phyloP scores from a whole-genome alignment of 2,113 vertebrate genomes.

The Illadopsis cleaveri region DNA sequence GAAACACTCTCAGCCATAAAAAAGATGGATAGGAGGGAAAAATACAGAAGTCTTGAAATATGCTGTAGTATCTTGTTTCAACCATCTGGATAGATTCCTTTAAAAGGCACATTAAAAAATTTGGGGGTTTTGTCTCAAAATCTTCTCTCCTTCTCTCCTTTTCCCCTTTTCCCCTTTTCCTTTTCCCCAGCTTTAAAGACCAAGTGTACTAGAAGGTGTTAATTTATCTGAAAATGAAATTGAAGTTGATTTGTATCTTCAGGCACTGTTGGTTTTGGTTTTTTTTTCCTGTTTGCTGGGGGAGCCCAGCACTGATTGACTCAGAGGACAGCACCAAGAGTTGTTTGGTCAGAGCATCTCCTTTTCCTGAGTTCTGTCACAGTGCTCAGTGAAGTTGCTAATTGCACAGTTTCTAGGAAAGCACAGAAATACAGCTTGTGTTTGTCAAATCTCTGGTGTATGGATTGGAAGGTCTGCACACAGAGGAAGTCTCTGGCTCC shows the following conservation, averaged over 20 bases:
- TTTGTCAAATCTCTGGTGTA: not conserved
- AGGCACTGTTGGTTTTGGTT: not conserved
- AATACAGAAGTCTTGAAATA: not conserved
- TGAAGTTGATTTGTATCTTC: not conserved
- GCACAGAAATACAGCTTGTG: not conserved
- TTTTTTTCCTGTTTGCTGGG: not conserved
- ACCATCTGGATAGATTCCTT: not conserved
- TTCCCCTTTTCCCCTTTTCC: not conserved
- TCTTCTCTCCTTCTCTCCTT: not conserved
- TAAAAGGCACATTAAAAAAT: not conserved
- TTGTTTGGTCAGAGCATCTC: not conserved
- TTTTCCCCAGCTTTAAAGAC: not conserved
- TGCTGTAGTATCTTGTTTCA: constrained; percentile 25
- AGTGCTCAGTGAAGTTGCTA: not conserved
- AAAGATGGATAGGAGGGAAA: constrained; percentile 33
- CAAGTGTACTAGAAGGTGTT: not conserved
- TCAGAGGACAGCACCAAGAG: not conserved
- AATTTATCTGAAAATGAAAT: not conserved
- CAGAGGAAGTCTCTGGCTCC: not conserved
- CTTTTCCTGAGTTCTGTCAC: not conserved
- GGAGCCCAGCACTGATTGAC: not conserved
- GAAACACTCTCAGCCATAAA: constrained; percentile 20
- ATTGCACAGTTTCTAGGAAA: not conserved
- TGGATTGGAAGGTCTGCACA: not conserved
- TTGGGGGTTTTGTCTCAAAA: not conserved